Evolutionary conservation across 2,797 vertebrate genomes (phyloP).

Genomic region (Nothura maculosa): DNA sequence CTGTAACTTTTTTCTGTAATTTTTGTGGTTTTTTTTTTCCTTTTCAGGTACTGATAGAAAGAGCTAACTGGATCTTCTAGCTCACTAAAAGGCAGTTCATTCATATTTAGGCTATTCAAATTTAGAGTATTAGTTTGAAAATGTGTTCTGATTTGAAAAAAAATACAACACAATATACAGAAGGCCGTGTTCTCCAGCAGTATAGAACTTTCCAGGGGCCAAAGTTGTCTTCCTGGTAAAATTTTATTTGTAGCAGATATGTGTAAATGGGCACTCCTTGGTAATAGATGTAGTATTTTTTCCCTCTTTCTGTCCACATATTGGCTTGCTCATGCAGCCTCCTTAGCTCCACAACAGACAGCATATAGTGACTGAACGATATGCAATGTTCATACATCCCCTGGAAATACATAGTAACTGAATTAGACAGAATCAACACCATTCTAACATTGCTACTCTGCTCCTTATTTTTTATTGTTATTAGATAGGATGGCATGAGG

Average conservation of each 20-base stretch:
- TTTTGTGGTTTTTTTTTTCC: not conserved
- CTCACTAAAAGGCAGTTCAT: not conserved
- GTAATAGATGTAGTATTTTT: not conserved
- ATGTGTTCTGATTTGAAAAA: not conserved
- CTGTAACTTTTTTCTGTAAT: not conserved
- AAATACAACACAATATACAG: not conserved
- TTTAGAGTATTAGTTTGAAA: not conserved
- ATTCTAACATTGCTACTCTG: fast-evolving
- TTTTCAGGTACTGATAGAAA: not conserved
- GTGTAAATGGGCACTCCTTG: not conserved
- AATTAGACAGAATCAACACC: not conserved
- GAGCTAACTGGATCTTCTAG: not conserved
- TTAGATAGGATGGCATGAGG: not conserved
- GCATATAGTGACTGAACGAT: not conserved
- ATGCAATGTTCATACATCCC: not conserved
- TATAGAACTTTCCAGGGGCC: not conserved
- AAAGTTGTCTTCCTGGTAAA: not conserved
- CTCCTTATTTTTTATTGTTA: not conserved
- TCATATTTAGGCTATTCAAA: not conserved
- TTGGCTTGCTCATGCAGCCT: not conserved
- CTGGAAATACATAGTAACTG: not conserved
- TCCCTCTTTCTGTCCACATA: not conserved
- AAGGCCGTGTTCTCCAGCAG: not conserved
- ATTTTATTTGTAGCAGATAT: not conserved
- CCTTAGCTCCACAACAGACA: not conserved